Conservation (phyloP, 2,113 vertebrate genomes). For the Macrotis lagotis region DNA sequence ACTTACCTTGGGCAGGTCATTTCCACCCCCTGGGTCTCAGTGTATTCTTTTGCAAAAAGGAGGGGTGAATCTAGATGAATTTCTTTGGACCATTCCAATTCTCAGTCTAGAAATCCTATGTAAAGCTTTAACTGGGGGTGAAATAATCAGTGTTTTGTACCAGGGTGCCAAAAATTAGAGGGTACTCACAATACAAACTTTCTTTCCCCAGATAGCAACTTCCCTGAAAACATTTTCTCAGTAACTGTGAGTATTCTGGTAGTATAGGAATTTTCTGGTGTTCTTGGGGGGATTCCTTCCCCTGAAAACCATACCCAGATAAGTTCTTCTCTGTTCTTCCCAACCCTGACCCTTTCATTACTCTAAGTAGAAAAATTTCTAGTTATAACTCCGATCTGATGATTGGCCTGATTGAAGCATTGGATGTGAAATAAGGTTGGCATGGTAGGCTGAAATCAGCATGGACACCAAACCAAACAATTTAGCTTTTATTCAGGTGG, state of each 20-base stretch:
- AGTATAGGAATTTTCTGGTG: not conserved
- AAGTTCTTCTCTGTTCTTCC: not conserved
- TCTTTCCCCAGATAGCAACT: not conserved
- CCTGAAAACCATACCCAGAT: not conserved
- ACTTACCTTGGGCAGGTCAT: not conserved
- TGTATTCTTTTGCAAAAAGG: not conserved
- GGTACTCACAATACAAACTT: not conserved
- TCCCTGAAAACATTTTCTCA: not conserved
- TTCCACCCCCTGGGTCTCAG: not conserved
- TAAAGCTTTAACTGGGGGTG: not conserved
- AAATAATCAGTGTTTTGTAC: not conserved
- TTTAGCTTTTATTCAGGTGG: not conserved
- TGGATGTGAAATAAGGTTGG: not conserved
- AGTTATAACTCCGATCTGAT: not conserved
- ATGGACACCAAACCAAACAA: not conserved
- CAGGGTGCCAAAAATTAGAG: not conserved
- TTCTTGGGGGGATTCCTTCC: not conserved
- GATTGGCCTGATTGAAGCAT: not conserved
- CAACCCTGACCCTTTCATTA: not conserved
- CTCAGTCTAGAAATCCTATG: not conserved
- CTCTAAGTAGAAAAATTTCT: not conserved
- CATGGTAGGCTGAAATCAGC: not conserved
- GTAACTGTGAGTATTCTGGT: not conserved
- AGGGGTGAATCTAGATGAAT: not conserved
- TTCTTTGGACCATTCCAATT: not conserved